These are phyloP conservation scores for Phyllostomus hastatus DNA, from an alignment of 2,113 vertebrate species.

Conservation along the genomic window DNA sequence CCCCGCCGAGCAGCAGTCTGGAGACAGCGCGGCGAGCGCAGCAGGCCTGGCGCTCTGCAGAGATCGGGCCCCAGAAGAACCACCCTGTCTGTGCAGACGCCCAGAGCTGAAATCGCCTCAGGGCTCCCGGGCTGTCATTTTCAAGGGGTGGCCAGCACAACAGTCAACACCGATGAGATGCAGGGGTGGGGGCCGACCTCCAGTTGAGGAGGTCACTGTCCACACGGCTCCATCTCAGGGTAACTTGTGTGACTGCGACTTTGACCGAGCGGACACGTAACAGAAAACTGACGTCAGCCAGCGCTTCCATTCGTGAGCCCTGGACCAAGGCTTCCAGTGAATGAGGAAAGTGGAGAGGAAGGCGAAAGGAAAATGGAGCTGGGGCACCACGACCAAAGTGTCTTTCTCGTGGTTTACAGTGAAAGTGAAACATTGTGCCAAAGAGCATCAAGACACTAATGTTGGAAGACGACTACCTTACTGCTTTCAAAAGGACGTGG, in stretches of 20 bases:
- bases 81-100: not conserved
- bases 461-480: not conserved
- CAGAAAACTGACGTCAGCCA: not conserved
- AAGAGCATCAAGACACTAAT: not conserved
- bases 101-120: not conserved
- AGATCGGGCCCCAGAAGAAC: not conserved
- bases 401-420: not conserved
- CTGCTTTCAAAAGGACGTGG: not conserved
- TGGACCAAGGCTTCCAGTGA: not conserved
- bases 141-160: not conserved
- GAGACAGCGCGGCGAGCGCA: not conserved
- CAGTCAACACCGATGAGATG: not conserved
- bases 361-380: not conserved
- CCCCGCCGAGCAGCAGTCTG: not conserved
- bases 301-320: not conserved
- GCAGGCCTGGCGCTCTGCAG: not conserved
- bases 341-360: not conserved
- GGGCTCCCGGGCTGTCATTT: not conserved
- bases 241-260: not conserved
- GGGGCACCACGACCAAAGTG: not conserved
- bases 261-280: not conserved
- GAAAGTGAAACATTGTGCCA: not conserved
- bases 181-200: not conserved
- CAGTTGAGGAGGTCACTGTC: not conserved
- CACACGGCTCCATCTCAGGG: not conserved